Evolutionary conservation across 2,888 invertebrate genomes (phyloP).

Genomic region (Syrphus vitripennis): DNA sequence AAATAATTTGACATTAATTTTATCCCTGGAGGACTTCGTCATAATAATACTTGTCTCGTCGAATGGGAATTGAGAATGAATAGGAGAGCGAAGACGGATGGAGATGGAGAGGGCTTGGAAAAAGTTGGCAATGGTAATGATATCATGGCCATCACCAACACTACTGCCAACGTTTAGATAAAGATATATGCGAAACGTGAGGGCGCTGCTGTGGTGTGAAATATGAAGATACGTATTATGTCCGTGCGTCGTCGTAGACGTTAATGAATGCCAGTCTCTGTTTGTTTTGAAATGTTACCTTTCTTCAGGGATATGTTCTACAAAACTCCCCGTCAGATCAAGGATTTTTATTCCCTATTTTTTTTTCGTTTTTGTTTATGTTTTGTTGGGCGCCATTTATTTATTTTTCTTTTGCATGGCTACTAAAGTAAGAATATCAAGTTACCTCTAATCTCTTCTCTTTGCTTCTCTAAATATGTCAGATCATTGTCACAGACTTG

Average conservation of each 20-base stretch:
- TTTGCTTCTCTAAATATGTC: background rate
- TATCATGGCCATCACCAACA: constrained; percentile 42
- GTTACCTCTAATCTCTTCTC: constrained; percentile 3
- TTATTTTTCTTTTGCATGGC: background rate
- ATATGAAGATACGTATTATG: background rate
- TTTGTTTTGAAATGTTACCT: constrained; percentile 19
- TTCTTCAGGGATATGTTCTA: background rate
- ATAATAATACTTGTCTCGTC: constrained; percentile 13
- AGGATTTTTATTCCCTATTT: background rate
- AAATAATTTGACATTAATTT: constrained; percentile 70
- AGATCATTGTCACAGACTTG: constrained; percentile 23
- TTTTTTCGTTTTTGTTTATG: background rate
- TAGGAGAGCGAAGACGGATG: background rate
- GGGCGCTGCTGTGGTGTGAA: background rate
- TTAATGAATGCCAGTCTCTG: constrained; percentile 10
- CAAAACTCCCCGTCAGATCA: background rate
- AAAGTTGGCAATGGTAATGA: constrained; percentile 51
- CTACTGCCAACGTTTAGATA: background rate
- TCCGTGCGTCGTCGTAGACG: background rate
- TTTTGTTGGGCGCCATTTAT: constrained; percentile 16
- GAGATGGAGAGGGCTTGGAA: constrained; percentile 22
- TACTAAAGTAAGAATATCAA: background rate
- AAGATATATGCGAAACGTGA: background rate
- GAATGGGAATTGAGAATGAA: background rate
- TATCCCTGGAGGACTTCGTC: constrained; percentile 55